Evolutionary conservation across 2,888 invertebrate species (phyloP).

Genomic region (Suillia variegata): DNA sequence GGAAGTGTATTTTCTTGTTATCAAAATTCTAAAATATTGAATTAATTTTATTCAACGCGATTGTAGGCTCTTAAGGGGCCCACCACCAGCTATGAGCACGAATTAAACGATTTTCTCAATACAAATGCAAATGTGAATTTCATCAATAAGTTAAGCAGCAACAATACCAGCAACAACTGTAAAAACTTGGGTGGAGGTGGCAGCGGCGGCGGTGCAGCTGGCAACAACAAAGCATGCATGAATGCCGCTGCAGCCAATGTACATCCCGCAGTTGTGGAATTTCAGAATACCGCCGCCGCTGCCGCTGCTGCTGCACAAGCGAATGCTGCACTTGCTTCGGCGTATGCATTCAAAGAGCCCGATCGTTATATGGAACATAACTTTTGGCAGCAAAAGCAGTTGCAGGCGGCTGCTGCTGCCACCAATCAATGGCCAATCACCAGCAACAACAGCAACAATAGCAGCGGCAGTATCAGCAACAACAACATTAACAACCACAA

Average conservation of each 20-base stretch:
- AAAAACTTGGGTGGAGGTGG: too few species aligned
- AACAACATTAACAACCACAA: too few species aligned
- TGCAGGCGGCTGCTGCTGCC: conserved; percentile 23
- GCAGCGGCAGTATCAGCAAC: too few species aligned
- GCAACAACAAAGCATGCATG: conserved; percentile 25
- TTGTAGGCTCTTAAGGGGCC: conserved; percentile 62
- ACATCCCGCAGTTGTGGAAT: conserved; percentile 36
- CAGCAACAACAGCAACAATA: conserved; percentile 21
- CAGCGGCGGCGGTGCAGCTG: too few species aligned
- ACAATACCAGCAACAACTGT: conserved; percentile 27
- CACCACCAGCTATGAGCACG: conserved; percentile 40
- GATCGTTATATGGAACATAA: conserved; percentile 42
- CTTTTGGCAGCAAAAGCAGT: conserved; percentile 42
- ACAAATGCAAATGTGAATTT: conserved; percentile 30
- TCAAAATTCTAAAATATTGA: too few species aligned
- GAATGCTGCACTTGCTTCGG: conserved; percentile 18
- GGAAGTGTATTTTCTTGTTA: too few species aligned
- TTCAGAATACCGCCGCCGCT: conserved; percentile 40
- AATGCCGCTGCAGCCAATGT: conserved; percentile 6
- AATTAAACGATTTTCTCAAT: conserved; percentile 27
- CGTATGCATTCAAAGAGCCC: conserved; percentile 26
- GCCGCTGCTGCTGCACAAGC: conserved; percentile 22
- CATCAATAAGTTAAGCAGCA: conserved; percentile 25
- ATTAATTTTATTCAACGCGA: too few species aligned
- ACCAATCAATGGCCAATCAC: conserved; percentile 27